Evolutionary conservation across 2,113 vertebrate species (phyloP), one percentile per base, ranked within the genome.

Genomic region (Etheostoma spectabile): DNA sequence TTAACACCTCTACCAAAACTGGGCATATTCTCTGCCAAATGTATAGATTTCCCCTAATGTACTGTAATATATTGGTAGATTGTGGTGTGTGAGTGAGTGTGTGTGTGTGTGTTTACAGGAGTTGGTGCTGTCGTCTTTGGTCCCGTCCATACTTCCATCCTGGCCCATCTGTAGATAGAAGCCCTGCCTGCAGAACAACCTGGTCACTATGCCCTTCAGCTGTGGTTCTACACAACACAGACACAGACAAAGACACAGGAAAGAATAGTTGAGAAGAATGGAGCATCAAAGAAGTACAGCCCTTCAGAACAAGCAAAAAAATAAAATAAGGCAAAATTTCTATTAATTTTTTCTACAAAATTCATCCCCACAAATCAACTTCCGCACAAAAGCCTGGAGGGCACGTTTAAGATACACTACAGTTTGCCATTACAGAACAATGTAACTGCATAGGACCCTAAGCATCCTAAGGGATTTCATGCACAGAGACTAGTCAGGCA

Each of bases 91-190:
- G 38, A 33, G 45, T 52, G 10, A 49, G 65, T 59, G 49, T 42
- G 16, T 42, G 3, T 60, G 66, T 62, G 60, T 56, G 8, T 49
- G 84, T 90, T 93, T 27, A 93, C 97, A 97, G 92, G 97, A 97
- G 95, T 99, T 98, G 94, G 96, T 97, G 96, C 97, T 98, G 97
- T 99, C 97, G 88, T 99, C 97, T 97, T 99, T 99, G 94, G 97
- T 97, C 95, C 97, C 97, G 74, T 98, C 97, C 94, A 99, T 95
- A 96, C 96, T 96, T 96, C 97, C 97, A 97, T 99, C 97, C 64
- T 97, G 96, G 95, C 97, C 97, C 97, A 99, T 99, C 96, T 99
- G 97, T 96, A 99, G 97, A 96, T 98, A 99, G 96, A 97, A 99
- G 91, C 97, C 97, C 96, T 99, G 97, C 94, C 97, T 97, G 97